Evolutionary conservation across 1,140 invertebrate genomes (phyloP).

Genomic region (Tachypleus tridentatus): DNA sequence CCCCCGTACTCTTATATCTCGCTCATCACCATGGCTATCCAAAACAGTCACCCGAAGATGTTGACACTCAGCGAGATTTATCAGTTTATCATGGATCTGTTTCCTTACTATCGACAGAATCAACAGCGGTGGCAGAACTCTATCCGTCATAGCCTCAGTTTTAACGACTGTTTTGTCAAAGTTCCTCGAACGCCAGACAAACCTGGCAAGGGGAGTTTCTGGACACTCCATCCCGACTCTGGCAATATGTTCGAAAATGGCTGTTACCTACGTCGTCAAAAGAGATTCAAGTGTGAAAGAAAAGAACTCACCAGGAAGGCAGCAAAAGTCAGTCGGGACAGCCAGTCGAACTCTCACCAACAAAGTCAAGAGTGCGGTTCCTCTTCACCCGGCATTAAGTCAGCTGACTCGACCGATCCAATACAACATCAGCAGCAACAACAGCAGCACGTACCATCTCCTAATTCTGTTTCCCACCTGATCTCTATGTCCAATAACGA

Average conservation of each 20-base stretch:
- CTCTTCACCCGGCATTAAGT: conserved; percentile 20
- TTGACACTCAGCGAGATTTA: conserved; percentile 96
- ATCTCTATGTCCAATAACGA: conserved; percentile 2
- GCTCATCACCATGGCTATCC: conserved; percentile 97
- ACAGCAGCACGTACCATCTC: too few relatives aligned
- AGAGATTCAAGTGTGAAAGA: conserved; percentile 94
- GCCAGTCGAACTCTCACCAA: conserved; percentile 23
- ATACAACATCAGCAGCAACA: conserved; percentile 29
- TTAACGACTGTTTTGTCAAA: conserved; percentile 99
- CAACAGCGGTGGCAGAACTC: conserved; percentile 97
- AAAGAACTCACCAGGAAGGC: conserved; percentile 66
- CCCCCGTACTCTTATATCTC: conserved; percentile 98
- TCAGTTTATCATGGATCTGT: conserved; percentile 98
- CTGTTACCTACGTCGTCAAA: conserved; percentile 90
- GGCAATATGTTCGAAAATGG: conserved; percentile 99
- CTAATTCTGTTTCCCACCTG: conserved; percentile 29
- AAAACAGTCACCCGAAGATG: conserved; percentile 90
- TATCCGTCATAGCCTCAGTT: conserved; percentile 77
- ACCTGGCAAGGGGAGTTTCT: conserved; percentile 89
- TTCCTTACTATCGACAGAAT: conserved; percentile 96
- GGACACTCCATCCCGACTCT: conserved; percentile 95
- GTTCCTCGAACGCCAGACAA: conserved; percentile 94
- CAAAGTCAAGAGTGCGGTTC: conserved; percentile 3
- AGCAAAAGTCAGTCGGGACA: conserved; percentile 33
- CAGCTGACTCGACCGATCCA: conserved; percentile 25